Evolutionary conservation across 1,140 invertebrate species (phyloP), one percentile per base, ranked within the genome.

Genomic region (Aphelenchoides besseyi): DNA sequence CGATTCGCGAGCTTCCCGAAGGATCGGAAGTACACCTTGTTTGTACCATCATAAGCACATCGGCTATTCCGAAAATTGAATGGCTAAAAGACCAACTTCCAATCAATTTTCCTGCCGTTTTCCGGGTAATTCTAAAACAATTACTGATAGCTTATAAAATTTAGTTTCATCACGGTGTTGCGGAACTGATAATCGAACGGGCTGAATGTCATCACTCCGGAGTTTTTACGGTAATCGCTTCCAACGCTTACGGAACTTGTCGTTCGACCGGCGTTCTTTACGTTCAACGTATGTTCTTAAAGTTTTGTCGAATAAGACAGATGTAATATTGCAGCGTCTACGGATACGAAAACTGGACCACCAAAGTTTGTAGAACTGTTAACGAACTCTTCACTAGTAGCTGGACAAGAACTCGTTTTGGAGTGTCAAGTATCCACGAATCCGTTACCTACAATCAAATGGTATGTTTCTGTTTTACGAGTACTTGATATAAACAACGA

Each of bases 91-190:
- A 82, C 68, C 73, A 76, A 23, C 68, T 69, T 33, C 62, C 71
- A 23, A 67, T 80, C 33, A 66, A n/a, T n/a, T n/a, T 69, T n/a
- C 28, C 33, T 29, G 75, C 66, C 57, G 18, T 69, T 3, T 48
- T 76, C 52, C 53, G 48, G 1, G 71, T 74, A 41, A 32, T 68
- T 69, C n/a, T 69, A 16, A 68, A 26, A 12, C 23, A 72, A 70
- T 55, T n/a, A 36, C 5, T n/a, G 9, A 74, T 32, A 26, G 48
- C 52, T 41, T 57, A n/a, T n/a, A n/a, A n/a, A n/a, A n/a, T 77
- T n/a, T 54, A 79, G 64, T 79, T 62, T 64, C 76, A 81, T 16
- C 78, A 82, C 67, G 80, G 80, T 33, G 70, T 82, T 12, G 80
- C 79, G 12, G 74, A 75, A 32, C 41, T 82, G 32, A 53, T 55